A percentile compares a stretch with the other conserved stretches of the same genome.
Evolutionary conservation across 2,113 vertebrate genomes (phyloP).

Genomic region (Myrmecobius fasciatus): DNA sequence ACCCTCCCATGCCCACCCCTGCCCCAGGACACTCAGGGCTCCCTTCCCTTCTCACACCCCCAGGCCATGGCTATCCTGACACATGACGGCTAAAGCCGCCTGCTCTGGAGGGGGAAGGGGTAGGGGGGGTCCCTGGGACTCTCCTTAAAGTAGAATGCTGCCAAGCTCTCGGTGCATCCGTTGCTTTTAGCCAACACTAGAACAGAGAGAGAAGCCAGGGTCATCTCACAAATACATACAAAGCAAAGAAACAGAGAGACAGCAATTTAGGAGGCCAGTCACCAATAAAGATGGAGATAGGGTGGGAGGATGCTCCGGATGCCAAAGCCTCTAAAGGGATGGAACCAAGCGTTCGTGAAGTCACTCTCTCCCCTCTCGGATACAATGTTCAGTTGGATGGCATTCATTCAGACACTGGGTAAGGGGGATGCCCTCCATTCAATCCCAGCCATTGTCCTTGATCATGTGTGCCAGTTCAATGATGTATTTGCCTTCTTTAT

Average conservation of each 20-base stretch:
- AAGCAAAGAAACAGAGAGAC: conserved; percentile 91
- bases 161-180: conserved; percentile 75
- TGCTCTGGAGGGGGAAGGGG: background rate
- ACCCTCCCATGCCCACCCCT: conserved; percentile 57
- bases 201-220: conserved; percentile 87
- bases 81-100: conserved; percentile 60
- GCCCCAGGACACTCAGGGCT: conserved; percentile 59
- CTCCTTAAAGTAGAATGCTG: conserved; percentile 69
- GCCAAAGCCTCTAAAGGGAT: conserved; percentile 86
- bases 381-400: conserved; percentile 86
- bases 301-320: conserved; percentile 84
- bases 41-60: conserved; percentile 62
- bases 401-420: conserved; percentile 80
- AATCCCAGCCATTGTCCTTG: conserved; percentile 99
- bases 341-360: conserved; percentile 88
- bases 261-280: conserved; percentile 87
- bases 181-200: conserved; percentile 83
- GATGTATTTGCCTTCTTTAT: conserved; percentile 99
- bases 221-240: conserved; percentile 88
- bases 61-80: conserved; percentile 38
- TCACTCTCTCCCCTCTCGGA: conserved; percentile 87
- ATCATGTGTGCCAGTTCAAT: conserved; percentile 99
- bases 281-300: conserved; percentile 85
- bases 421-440: conserved; percentile 78
- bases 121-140: conserved; percentile 43